Percentiles rank a stretch among this genome's conserved stretches.
Conservation (phyloP, 2,888 invertebrate species). For the Lasioglossum marginatum region DNA sequence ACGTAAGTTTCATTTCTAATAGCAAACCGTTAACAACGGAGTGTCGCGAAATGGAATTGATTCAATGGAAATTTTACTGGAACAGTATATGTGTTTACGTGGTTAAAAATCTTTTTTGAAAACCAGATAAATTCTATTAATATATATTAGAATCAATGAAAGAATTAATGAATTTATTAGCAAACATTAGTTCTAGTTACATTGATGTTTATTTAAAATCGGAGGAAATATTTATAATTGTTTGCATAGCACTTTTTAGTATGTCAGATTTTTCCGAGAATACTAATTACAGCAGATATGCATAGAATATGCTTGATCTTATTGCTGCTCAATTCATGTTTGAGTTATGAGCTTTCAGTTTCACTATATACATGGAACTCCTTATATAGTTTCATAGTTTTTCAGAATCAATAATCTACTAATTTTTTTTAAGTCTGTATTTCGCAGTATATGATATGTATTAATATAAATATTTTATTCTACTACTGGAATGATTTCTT, state of each 20-base stretch:
- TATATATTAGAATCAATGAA: conserved; percentile 15
- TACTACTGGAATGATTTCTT: not conserved
- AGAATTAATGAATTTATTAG: not conserved
- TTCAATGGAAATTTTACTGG: conserved; percentile 25
- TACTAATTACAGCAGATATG: not conserved
- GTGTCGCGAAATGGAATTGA: conserved; percentile 54
- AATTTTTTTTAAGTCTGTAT: not conserved
- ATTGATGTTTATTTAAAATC: not conserved
- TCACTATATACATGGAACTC: not conserved
- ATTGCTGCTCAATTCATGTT: not conserved
- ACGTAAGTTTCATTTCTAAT: conserved; percentile 66
- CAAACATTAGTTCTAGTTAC: not conserved
- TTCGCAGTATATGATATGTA: not conserved
- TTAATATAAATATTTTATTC: not conserved
- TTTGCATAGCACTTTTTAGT: not conserved
- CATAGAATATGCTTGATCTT: not conserved
- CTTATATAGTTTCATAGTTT: not conserved
- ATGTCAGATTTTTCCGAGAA: not conserved
- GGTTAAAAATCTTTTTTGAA: conserved; percentile 20
- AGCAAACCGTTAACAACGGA: conserved; percentile 28
- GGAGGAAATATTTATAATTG: not conserved
- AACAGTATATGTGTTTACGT: conserved; percentile 5
- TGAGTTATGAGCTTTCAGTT: not conserved
- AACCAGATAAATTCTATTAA: conserved; percentile 18
- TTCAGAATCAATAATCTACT: not conserved